phyloP scores from a whole-genome alignment of 1,140 invertebrate species.

The Portunus trituberculatus region DNA sequence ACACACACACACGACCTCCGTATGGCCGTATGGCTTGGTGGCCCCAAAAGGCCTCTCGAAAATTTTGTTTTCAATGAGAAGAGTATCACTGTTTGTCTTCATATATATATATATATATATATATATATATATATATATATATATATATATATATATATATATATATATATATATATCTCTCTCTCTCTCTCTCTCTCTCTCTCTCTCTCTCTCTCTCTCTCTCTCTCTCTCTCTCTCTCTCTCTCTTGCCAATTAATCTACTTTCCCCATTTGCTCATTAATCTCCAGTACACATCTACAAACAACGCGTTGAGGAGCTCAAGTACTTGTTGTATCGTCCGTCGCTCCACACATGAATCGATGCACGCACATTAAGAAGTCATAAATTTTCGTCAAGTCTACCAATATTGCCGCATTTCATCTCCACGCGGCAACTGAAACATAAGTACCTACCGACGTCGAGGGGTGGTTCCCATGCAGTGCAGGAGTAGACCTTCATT shows the following conservation, averaged over 20 bases:
- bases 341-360: background rate
- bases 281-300: background rate
- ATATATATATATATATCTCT: background rate
- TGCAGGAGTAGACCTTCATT: too few relatives aligned
- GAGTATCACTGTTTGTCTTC: too few relatives aligned
- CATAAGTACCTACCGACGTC: background rate
- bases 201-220: constrained; percentile 16
- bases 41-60: too few relatives aligned
- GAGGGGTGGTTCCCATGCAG: too few relatives aligned
- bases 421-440: background rate
- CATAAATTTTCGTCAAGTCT: background rate
- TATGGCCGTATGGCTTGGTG: too few relatives aligned
- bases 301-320: too few relatives aligned
- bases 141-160: constrained; percentile 21
- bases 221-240: constrained; percentile 7
- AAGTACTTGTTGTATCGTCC: background rate
- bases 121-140: constrained; percentile 4
- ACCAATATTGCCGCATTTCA: background rate
- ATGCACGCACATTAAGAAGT: background rate
- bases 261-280: background rate
- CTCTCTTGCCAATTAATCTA: background rate
- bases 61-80: too few relatives aligned
- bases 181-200: background rate
- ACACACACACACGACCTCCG: too few relatives aligned
- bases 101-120: constrained; percentile 7